Conservation (phyloP, 1,140 invertebrate species). For the Heliconius hewitsoni region DNA sequence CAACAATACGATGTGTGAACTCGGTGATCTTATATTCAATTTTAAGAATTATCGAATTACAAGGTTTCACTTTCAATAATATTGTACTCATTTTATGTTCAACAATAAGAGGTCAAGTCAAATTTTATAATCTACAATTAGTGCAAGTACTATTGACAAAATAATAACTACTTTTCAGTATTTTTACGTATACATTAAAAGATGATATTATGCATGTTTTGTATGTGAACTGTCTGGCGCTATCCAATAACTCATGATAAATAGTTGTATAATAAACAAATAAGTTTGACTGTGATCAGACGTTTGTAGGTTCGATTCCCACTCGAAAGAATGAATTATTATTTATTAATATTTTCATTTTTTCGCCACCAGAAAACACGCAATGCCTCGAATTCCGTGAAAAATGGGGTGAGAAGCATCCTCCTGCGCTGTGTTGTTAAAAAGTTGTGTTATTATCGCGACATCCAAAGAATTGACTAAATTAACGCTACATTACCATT, state of each 20-base stretch:
- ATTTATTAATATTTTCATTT: too few species aligned
- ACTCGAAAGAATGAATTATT: too few species aligned
- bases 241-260: too few species aligned
- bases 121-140: background rate
- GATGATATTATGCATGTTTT: background rate
- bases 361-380: too few species aligned
- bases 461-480: background rate
- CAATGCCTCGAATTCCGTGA: too few species aligned
- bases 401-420: too few species aligned
- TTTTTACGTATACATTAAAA: too few species aligned
- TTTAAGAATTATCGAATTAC: slow-evolving; percentile 16
- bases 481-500: background rate
- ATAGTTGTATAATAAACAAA: too few species aligned
- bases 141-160: background rate
- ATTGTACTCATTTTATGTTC: background rate
- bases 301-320: too few species aligned
- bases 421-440: background rate
- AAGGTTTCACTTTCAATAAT: slow-evolving; percentile 24
- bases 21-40: slow-evolving; percentile 15
- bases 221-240: too few species aligned
- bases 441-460: background rate
- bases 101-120: background rate
- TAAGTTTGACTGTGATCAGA: too few species aligned
- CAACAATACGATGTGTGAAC: slow-evolving; percentile 18
- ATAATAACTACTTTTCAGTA: background rate